Conservation (phyloP, 2,113 vertebrate species). For the Butorides virescens region DNA sequence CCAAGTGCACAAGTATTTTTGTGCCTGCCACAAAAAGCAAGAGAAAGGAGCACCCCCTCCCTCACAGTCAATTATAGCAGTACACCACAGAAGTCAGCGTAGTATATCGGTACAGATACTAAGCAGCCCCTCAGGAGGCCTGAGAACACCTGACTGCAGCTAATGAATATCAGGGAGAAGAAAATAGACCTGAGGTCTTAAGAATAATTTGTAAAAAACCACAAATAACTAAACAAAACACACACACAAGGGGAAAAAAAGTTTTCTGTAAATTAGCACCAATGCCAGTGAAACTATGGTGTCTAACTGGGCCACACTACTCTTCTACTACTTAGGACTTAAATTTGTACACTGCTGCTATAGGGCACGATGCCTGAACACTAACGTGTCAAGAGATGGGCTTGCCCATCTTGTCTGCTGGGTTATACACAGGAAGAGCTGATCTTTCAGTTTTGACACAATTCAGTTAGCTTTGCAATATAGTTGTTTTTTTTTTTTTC, state of each 20-base stretch:
- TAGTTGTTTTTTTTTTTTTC: accelerated
- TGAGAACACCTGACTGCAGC: neutral
- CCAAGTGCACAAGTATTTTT: slow-evolving; percentile 39
- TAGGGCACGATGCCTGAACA: neutral
- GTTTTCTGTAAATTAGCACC: neutral
- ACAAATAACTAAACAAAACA: neutral
- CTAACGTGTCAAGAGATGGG: neutral
- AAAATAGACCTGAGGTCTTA: neutral
- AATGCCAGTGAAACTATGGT: neutral
- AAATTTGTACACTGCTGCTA: neutral
- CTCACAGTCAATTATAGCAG: neutral
- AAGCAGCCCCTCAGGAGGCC: neutral
- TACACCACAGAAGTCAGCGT: neutral
- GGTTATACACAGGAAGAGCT: neutral
- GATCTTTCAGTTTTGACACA: neutral
- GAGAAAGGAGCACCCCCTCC: neutral
- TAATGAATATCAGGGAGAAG: neutral
- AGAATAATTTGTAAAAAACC: neutral
- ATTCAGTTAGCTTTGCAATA: neutral
- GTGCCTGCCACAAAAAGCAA: neutral
- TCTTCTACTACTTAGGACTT: neutral
- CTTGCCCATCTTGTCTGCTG: neutral
- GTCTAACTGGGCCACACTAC: neutral
- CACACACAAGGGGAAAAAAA: neutral
- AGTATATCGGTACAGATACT: neutral